Conservation (phyloP, 2,113 vertebrate genomes). For the Alouatta palliata region DNA sequence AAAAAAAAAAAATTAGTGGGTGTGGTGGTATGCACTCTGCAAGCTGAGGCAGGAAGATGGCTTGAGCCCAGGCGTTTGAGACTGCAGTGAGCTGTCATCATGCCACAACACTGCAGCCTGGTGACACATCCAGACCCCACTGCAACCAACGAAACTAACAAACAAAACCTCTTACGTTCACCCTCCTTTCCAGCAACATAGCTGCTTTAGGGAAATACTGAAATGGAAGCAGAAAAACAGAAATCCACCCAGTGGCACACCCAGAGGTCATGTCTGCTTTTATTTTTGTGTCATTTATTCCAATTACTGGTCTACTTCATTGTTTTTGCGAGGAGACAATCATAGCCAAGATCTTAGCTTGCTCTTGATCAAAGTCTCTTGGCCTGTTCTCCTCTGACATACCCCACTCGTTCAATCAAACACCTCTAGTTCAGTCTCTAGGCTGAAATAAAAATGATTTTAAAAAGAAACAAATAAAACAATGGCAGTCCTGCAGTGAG, state of each 20-base stretch:
- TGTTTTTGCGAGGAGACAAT: rapidly evolving
- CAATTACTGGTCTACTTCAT: rapidly evolving
- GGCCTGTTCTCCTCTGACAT: rapidly evolving
- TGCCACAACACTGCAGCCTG: no score
- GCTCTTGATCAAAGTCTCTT: no score
- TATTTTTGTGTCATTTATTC: rapidly evolving
- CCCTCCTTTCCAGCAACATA: background rate
- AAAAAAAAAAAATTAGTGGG: no score
- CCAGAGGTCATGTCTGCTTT: rapidly evolving
- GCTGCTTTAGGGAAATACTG: background rate
- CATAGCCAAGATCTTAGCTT: no score
- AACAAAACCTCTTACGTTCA: background rate
- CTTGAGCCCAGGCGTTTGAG: no score
- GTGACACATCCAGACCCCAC: no score
- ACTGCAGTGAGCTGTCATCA: no score
- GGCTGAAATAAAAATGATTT: background rate
- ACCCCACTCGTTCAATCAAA: background rate
- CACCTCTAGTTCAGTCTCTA: background rate
- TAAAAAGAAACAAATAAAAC: background rate
- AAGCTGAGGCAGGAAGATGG: no score
- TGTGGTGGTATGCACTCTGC: no score
- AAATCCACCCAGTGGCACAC: rapidly evolving
- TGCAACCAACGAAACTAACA: no score
- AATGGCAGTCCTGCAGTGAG: no score
- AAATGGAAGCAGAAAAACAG: rapidly evolving